phyloP scores from a whole-genome alignment of 2,888 invertebrate genomes.

The Pheosia gnoma region DNA sequence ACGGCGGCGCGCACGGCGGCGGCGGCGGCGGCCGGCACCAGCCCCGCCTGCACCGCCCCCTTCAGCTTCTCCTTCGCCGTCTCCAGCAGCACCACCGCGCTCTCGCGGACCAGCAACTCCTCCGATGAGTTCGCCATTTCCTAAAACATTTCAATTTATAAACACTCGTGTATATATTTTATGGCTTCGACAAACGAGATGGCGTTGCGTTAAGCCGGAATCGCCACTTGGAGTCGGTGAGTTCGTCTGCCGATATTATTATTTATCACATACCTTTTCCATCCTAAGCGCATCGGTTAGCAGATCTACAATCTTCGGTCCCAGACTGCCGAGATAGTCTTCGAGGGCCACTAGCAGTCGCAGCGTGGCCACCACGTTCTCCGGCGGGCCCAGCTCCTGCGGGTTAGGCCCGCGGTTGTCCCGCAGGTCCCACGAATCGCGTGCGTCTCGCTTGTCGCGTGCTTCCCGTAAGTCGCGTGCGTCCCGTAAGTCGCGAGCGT shows the following conservation, averaged over 20 bases:
- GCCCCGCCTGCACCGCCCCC: constrained; percentile 89
- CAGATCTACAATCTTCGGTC: constrained; percentile 90
- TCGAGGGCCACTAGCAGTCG: constrained; percentile 92
- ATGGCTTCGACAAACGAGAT: no score
- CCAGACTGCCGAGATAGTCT: constrained; percentile 92
- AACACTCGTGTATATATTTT: no score
- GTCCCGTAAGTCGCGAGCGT: constrained; percentile 32
- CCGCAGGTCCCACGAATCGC: constrained; percentile 27
- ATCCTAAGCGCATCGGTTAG: constrained; percentile 90
- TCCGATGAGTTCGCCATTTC: constrained; percentile 89
- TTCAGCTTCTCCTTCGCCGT: constrained; percentile 94
- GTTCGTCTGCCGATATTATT: no score
- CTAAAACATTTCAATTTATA: constrained; percentile 30
- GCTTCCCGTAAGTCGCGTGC: constrained; percentile 28
- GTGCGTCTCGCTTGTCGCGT: constrained; percentile 14
- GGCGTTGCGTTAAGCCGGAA: no score
- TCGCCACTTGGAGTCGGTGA: no score
- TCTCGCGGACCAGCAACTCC: constrained; percentile 88
- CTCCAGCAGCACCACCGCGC: constrained; percentile 90
- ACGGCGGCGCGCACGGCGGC: constrained; percentile 90
- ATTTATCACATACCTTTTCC: constrained; percentile 84
- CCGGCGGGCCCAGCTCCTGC: constrained; percentile 68
- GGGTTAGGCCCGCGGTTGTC: constrained; percentile 27
- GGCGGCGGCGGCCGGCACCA: constrained; percentile 84
- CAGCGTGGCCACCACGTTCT: constrained; percentile 87